A percentile compares a stretch with the other conserved stretches of the same genome.
phyloP scores from a whole-genome alignment of 2,888 invertebrate genomes.

The Papilio demoleus region DNA sequence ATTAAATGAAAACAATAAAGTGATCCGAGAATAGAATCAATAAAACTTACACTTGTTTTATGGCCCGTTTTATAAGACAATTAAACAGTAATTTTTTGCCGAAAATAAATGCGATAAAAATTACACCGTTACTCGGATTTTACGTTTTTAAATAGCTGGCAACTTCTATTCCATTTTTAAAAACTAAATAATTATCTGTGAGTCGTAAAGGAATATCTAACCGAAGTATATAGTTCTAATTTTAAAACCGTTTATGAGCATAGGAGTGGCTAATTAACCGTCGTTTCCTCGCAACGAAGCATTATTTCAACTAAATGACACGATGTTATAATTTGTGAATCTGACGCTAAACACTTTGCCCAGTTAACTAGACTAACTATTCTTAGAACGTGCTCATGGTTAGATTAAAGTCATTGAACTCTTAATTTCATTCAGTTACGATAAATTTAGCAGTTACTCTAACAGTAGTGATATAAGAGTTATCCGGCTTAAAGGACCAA shows the following conservation, averaged over 20 bases:
- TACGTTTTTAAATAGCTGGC: no score
- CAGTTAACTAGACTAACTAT: slow-evolving; percentile 29
- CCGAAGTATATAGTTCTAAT: slow-evolving; percentile 53
- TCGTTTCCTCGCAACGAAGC: slow-evolving; percentile 42
- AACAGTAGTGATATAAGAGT: not conserved
- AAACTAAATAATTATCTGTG: no score
- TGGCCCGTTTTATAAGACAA: slow-evolving; percentile 21
- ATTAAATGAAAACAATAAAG: slow-evolving; percentile 25
- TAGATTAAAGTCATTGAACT: slow-evolving; percentile 4
- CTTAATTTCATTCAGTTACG: not conserved
- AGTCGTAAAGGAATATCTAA: not conserved
- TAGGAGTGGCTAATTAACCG: slow-evolving; percentile 63
- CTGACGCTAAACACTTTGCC: slow-evolving; percentile 46
- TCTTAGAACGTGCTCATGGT: slow-evolving; percentile 14
- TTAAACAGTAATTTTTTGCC: slow-evolving; percentile 47
- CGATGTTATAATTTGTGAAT: slow-evolving; percentile 51
- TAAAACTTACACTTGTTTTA: slow-evolving; percentile 25
- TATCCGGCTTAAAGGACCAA: no score
- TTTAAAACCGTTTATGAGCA: slow-evolving; percentile 63
- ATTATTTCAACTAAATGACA: slow-evolving; percentile 36
- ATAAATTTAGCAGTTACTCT: not conserved
- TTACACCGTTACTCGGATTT: not conserved
- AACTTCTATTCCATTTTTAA: no score
- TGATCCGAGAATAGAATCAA: slow-evolving; percentile 23
- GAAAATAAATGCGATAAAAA: not conserved